Base-by-base conservation (phyloP, 2,113 vertebrate genomes). In the Tilapia sparmanii region DNA sequence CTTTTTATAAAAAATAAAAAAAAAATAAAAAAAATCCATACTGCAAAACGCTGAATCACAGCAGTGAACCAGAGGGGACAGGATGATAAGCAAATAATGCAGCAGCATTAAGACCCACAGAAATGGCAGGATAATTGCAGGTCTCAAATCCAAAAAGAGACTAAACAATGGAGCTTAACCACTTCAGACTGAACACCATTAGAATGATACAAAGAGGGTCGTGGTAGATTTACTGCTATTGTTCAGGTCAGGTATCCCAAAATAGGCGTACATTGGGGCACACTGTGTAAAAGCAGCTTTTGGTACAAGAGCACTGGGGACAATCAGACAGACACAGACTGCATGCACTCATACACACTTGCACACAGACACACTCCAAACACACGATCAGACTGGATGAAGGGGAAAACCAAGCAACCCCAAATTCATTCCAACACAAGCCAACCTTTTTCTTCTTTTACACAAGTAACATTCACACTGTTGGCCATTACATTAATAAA, bases 401-500 rank as follows among this genome's bases (percentile, higher is more conserved):
- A 82, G 61, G n/a, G 15, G 45, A 12, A 63, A 80, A 85, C 84
- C 24, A 71, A 61, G 40, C 68, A 61, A 61, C 52, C 68, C 35
- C 9, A 86, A 81, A 79, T 42, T 57, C 76, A 86, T 55, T 19
- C 80, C 55, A 55, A 80, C 10, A 22, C 47, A 12, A 76, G 24
- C 52, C 78, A 71, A 35, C 61, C 35, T 22, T 79, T 81, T 5
- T 35, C 29, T 38, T 80, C 61, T 78, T 81, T 82, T 54, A 33
- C 88, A 86, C 81, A 71, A 85, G 68, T 18, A 83, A 89, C 94
- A 93, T 90, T 92, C 97, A 97, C 96, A 95, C 96, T 96, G 85
- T 88, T 83, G 86, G 90, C 97, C 96, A 93, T 97, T 96, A 98
- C 97, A 97, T 96, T 95, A 78, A 96, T 94, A 94, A 96, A 97